Evolutionary conservation across 2,888 invertebrate species (phyloP), one percentile per base, ranked within the genome.

Genomic region (Drosophila mayaguana): DNA sequence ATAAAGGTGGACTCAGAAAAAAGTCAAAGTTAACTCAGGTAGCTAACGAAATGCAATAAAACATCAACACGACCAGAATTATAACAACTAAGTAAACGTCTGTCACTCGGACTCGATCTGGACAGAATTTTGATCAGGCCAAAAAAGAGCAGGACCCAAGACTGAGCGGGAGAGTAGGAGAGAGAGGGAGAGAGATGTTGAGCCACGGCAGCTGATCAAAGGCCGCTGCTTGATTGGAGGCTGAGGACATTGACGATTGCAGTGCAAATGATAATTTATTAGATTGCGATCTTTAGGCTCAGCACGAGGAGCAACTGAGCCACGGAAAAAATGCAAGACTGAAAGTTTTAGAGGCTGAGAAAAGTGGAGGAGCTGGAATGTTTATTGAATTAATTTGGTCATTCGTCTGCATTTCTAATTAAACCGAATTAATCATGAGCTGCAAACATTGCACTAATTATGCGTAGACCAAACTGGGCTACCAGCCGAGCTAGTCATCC

Each of bases 201-300:
- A 78, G 40, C 42, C 66, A 76, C 87, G 87, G 86, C 86, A 75
- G 86, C 80, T 85, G 87, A 87, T 89, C 87, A 87, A 87, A 87
- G 89, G 84, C 80, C 48, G 64, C 75, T 72, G 78, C 63, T 83
- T 88, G 89, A 81, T 87, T 88, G 89, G 83, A 83, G 79, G 72
- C 80, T 73, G 60, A 75, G 75, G 85, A 71, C 81, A 76, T 73
- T 84, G 85, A 85, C 82, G 86, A 89, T 82, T 87, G 88, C 88
- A 86, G 87, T 82, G 88, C 88, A 88, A 88, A 89, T 89, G 89
- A 87, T 89, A 87, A 87, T 87, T 87, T 87, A 87, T 87, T 87
- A 88, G 87, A 87, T 87, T 83, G 89, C 67, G 78, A 88, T 87
- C 89, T 84, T 76, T 81, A 71, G 75, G 56, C 73, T 53, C 68